Evolutionary conservation across 2,113 vertebrate species (phyloP).

Genomic region (Scortum barcoo): DNA sequence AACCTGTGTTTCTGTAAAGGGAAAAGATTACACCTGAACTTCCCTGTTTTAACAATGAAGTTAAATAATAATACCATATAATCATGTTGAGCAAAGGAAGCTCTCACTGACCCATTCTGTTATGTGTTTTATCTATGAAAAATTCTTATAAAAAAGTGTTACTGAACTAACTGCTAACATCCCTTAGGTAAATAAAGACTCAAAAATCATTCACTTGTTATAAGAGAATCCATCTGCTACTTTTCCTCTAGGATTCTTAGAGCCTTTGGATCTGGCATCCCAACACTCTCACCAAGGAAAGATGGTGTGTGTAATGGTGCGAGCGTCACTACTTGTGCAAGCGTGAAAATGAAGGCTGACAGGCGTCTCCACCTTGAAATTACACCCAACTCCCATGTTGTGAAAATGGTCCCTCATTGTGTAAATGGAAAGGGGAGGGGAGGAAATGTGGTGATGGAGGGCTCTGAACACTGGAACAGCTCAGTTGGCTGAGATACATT

Average conservation of each 20-base stretch:
- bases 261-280: background rate
- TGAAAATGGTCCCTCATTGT: background rate
- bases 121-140: background rate
- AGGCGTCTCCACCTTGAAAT: background rate
- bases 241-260: background rate
- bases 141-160: conserved; percentile 1
- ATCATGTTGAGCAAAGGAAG: conserved; percentile 1
- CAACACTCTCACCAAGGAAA: background rate
- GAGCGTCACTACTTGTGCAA: background rate
- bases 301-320: background rate
- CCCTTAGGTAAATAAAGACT: background rate
- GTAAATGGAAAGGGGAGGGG: conserved; percentile 1
- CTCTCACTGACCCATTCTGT: conserved; percentile 7
- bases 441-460: background rate
- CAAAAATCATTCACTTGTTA: background rate
- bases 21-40: background rate
- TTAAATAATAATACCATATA: no score
- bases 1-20: background rate
- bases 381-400: background rate
- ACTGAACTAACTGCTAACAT: background rate
- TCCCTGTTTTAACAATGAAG: background rate
- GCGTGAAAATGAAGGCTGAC: conserved; percentile 14
- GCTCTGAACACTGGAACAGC: background rate
- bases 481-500: background rate
- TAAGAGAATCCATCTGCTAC: background rate